A percentile compares a stretch with the other conserved stretches of the same genome.
These are phyloP conservation scores for Silurus glanis DNA, from an alignment of 2,113 vertebrate species.

Conservation along the genomic window DNA sequence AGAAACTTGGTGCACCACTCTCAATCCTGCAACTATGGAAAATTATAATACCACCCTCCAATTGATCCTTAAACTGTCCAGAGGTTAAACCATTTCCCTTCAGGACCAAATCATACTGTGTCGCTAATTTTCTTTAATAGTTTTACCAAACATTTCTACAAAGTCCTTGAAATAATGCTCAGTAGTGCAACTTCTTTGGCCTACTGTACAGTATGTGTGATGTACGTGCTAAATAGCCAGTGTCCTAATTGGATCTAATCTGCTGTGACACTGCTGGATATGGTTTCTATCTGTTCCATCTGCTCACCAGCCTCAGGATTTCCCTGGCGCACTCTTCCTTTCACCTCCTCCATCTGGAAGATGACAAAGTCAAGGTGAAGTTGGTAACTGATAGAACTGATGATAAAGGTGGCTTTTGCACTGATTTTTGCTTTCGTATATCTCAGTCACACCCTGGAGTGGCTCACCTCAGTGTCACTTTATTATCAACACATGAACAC, in stretches of 20 bases:
- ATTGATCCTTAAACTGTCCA: neutral
- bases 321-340: conserved; percentile 25
- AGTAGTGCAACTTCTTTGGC: neutral
- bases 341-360: conserved; percentile 47
- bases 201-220: neutral
- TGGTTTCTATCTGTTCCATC: conserved; percentile 41
- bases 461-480: no score
- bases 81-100: neutral
- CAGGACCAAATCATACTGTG: no score
- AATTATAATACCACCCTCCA: neutral
- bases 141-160: neutral
- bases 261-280: conserved; percentile 10
- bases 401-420: conserved; percentile 19
- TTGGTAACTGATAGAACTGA: conserved; percentile 46
- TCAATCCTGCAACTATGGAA: neutral
- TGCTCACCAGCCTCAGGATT: conserved; percentile 52
- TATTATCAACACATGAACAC: no score
- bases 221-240: neutral
- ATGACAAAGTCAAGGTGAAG: conserved; percentile 58
- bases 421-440: neutral
- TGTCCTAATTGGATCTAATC: neutral
- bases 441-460: no score
- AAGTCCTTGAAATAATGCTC: neutral
- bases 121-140: neutral
- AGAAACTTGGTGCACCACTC: neutral